Conservation (phyloP, 1,140 invertebrate genomes). For the Camponotus floridanus region DNA sequence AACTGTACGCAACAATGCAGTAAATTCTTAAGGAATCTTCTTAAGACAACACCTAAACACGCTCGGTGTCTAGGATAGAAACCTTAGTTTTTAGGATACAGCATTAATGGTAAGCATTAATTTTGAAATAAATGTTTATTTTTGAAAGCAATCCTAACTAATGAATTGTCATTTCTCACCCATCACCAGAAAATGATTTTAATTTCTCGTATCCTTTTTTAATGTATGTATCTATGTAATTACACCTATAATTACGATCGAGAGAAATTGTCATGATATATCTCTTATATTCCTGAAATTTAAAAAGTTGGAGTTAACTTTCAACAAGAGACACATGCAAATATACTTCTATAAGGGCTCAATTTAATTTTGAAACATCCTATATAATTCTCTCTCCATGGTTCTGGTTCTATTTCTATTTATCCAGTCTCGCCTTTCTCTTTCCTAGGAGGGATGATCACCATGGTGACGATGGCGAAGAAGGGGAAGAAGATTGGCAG, state of each 20-base stretch:
- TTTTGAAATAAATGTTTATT: slow-evolving; percentile 86
- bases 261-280: not conserved
- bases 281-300: not conserved
- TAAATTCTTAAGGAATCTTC: slow-evolving; percentile 67
- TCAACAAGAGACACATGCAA: not conserved
- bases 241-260: too few species aligned
- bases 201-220: not conserved
- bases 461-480: slow-evolving; percentile 47
- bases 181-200: not conserved
- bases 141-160: slow-evolving; percentile 83
- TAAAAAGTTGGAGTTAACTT: not conserved
- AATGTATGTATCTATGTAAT: not conserved
- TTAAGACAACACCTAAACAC: slow-evolving; percentile 79
- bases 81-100: slow-evolving; percentile 82
- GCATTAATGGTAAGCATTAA: slow-evolving; percentile 83
- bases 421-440: slow-evolving; percentile 46
- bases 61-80: slow-evolving; percentile 80
- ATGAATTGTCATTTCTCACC: slow-evolving; percentile 58
- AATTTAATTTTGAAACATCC: slow-evolving; percentile 39
- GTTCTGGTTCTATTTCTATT: slow-evolving; percentile 58
- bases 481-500: slow-evolving; percentile 28
- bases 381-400: slow-evolving; percentile 14
- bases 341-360: not conserved
- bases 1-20: slow-evolving; percentile 75
- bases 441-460: slow-evolving; percentile 60